Evolutionary conservation across 2,888 invertebrate genomes (phyloP).

Genomic region (Melieria omissa): DNA sequence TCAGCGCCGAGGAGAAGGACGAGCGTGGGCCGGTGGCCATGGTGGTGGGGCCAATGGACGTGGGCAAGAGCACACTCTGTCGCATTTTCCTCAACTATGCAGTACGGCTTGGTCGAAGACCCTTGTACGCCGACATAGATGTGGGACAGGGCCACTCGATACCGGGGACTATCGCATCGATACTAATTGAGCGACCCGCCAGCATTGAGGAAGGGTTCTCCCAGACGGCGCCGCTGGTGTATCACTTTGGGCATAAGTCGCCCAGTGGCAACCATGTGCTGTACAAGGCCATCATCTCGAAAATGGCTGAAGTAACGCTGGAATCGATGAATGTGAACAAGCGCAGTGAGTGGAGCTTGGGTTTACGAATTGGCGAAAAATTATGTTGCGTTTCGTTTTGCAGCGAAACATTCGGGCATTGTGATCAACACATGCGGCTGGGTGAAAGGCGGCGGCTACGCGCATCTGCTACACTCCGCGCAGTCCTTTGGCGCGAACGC

Average conservation of each 20-base stretch:
- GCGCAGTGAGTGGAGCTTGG: conserved; percentile 72
- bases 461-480: conserved; percentile 86
- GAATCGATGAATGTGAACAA: conserved; percentile 88
- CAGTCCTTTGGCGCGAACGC: conserved; percentile 96
- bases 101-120: conserved; percentile 86
- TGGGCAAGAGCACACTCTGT: conserved; percentile 94
- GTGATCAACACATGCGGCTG: conserved; percentile 98
- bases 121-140: conserved; percentile 94
- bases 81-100: conserved; percentile 93
- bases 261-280: conserved; percentile 83
- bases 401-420: conserved; percentile 86
- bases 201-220: conserved; percentile 96
- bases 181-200: conserved; percentile 91
- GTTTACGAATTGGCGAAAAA: neutral
- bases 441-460: conserved; percentile 93
- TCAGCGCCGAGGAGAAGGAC: conserved; percentile 80
- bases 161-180: conserved; percentile 90
- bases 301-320: conserved; percentile 86
- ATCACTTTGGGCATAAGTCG: conserved; percentile 89
- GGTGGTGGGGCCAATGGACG: conserved; percentile 94
- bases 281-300: conserved; percentile 84
- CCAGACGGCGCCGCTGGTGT: conserved; percentile 91
- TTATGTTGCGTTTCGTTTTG: conserved; percentile 17
- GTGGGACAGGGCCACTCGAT: conserved; percentile 95
- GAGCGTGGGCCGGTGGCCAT: conserved; percentile 84